These are phyloP conservation scores for Dendrocincla tyrannina DNA, from an alignment of 2,797 vertebrate species.

Conservation along the genomic window DNA sequence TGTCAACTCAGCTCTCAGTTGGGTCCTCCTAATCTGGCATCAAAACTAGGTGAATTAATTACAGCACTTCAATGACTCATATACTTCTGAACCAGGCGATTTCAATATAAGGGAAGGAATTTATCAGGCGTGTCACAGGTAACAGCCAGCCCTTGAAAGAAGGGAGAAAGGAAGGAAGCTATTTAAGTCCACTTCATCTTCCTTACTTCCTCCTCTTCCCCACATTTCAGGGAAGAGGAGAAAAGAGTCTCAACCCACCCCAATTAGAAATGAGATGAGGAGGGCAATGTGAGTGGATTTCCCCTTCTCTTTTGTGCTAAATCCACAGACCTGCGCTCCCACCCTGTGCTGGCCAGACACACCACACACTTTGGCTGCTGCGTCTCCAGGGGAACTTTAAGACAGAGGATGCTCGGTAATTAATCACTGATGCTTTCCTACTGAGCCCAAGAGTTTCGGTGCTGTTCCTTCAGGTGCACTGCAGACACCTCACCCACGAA, in stretches of 20 bases:
- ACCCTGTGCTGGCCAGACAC: rapidly evolving
- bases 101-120: background rate
- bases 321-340: background rate
- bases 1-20: background rate
- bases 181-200: background rate
- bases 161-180: background rate
- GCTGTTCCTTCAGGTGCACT: background rate
- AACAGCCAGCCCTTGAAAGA: background rate
- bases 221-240: background rate
- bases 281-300: rapidly evolving
- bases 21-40: background rate
- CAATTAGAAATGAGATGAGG: background rate
- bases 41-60: background rate
- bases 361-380: background rate
- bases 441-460: rapidly evolving
- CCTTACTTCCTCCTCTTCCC: background rate
- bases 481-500: background rate
- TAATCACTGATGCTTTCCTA: background rate
- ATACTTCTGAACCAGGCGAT: background rate
- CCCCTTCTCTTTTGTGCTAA: background rate
- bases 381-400: background rate
- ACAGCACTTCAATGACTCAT: background rate
- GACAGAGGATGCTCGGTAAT: background rate
- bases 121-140: background rate
- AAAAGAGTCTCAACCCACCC: background rate